Evolutionary conservation across 2,797 vertebrate species (phyloP).

Genomic region (Craterocephalus amniculus): DNA sequence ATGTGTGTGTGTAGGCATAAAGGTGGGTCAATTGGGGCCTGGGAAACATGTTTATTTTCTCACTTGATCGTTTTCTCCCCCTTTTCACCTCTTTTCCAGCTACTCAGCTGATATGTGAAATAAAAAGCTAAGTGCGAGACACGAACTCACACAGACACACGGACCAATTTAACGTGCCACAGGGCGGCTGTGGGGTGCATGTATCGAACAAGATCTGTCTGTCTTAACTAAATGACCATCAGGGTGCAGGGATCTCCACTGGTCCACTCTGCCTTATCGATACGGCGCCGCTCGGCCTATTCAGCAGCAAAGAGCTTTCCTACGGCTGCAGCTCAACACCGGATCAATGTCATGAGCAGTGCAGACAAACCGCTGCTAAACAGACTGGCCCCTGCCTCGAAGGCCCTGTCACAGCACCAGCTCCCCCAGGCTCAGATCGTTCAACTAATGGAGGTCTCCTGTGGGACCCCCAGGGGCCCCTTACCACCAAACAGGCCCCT

Average conservation of each 20-base stretch:
- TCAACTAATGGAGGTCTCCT: conserved; percentile 79
- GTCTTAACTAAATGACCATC: conserved; percentile 74
- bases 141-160: conserved; percentile 40
- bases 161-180: conserved; percentile 50
- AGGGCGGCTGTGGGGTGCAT: conserved; percentile 50
- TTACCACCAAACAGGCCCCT: conserved; percentile 72
- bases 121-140: conserved; percentile 75
- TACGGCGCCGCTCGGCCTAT: conserved; percentile 63
- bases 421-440: conserved; percentile 73
- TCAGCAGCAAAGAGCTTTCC: conserved; percentile 74
- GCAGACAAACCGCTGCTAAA: conserved; percentile 75
- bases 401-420: conserved; percentile 42
- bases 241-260: conserved; percentile 59
- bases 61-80: conserved; percentile 37
- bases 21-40: conserved; percentile 79
- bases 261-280: conserved; percentile 68
- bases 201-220: conserved; percentile 74
- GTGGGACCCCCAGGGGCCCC: conserved; percentile 69
- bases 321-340: conserved; percentile 49
- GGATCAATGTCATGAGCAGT: conserved; percentile 77
- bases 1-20: conserved; percentile 46
- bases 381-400: conserved; percentile 64
- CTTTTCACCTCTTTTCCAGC: conserved; percentile 64
- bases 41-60: conserved; percentile 80
- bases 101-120: conserved; percentile 72